Evolutionary conservation across 2,113 vertebrate genomes (phyloP).

Genomic region (Perognathus longimembris): DNA sequence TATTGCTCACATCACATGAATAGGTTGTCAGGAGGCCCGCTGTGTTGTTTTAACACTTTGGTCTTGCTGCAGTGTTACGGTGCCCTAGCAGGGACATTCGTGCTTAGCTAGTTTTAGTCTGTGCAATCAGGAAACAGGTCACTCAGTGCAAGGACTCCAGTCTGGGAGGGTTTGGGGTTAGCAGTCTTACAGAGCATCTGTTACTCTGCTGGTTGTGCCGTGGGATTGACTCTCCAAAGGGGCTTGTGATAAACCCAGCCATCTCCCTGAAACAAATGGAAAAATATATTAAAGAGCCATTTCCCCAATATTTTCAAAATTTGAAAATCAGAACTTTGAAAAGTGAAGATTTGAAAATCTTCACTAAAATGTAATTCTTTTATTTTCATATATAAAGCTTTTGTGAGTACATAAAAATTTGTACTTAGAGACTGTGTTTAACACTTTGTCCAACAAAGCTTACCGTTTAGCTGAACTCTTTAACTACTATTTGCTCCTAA

Average conservation of each 20-base stretch:
- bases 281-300: slow-evolving; percentile 54
- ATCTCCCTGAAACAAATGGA: slow-evolving; percentile 91
- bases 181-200: slow-evolving; percentile 71
- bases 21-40: slow-evolving; percentile 80
- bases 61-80: slow-evolving; percentile 79
- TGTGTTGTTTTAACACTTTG: slow-evolving; percentile 75
- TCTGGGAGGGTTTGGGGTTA: slow-evolving; percentile 79
- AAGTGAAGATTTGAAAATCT: no score
- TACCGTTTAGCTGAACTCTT: not conserved
- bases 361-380: not conserved
- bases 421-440: not conserved
- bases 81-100: slow-evolving; percentile 82
- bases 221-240: slow-evolving; percentile 92
- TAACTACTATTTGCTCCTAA: no score
- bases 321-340: slow-evolving; percentile 49
- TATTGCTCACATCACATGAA: slow-evolving; percentile 78
- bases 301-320: slow-evolving; percentile 22
- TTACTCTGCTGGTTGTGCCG: slow-evolving; percentile 85
- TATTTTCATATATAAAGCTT: not conserved
- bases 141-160: slow-evolving; percentile 82
- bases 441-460: not conserved
- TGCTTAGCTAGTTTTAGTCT: slow-evolving; percentile 81
- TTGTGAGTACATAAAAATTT: no score
- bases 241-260: slow-evolving; percentile 96
- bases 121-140: slow-evolving; percentile 82